Percentiles rank a stretch among this genome's conserved stretches.
phyloP scores from a whole-genome alignment of 2,797 vertebrate species.

The Rhadinocentrus ornatus region DNA sequence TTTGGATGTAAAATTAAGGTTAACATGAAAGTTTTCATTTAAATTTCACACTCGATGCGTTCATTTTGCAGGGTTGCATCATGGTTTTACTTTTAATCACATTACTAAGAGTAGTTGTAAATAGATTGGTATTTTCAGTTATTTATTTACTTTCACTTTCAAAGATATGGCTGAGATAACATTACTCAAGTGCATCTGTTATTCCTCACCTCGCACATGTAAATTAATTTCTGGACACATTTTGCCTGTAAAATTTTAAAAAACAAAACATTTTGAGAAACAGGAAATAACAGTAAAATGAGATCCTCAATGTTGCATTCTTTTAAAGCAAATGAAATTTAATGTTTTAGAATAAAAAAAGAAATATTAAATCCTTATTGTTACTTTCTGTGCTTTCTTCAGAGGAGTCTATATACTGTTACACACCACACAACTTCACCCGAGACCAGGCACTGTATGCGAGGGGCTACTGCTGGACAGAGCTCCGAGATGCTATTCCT shows the following conservation, averaged over 20 bases:
- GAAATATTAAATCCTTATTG: constrained; percentile 5
- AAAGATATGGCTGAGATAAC: background rate
- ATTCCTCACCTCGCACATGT: background rate
- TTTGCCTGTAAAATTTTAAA: background rate
- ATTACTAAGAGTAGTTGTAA: too few relatives aligned
- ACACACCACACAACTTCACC: constrained; percentile 99
- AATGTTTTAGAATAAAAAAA: background rate
- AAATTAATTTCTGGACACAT: background rate
- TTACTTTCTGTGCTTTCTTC: constrained; percentile 50
- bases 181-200: background rate
- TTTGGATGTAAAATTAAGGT: background rate
- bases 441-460: constrained; percentile 99
- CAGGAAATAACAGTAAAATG: background rate
- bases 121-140: background rate
- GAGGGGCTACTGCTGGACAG: constrained; percentile 99
- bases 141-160: background rate
- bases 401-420: constrained; percentile 99
- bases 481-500: constrained; percentile 93
- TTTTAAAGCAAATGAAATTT: background rate
- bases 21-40: background rate
- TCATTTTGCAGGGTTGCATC: background rate
- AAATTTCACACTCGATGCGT: background rate
- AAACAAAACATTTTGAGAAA: background rate
- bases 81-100: background rate
- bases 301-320: background rate